A percentile compares a stretch with the other conserved stretches of the same genome.
These are phyloP conservation scores for Sisyra nigra DNA, from an alignment of 2,888 invertebrate genomes.

Conservation along the genomic window DNA sequence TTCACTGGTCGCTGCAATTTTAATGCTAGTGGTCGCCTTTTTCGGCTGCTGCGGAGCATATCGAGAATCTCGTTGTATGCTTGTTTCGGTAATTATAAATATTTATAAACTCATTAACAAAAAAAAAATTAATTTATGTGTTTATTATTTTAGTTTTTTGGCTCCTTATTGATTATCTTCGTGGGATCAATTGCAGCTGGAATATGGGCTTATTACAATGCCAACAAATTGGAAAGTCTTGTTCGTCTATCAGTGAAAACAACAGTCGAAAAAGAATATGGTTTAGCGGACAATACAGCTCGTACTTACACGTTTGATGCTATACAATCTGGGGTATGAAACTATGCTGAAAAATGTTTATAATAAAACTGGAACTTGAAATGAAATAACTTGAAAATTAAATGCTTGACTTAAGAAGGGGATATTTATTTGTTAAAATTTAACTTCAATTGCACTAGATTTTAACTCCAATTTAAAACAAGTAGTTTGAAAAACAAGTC, in stretches of 20 bases:
- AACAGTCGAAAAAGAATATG: slow-evolving; percentile 47
- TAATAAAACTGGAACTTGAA: background rate
- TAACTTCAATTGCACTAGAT: too few species aligned
- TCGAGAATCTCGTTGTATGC: slow-evolving; percentile 59
- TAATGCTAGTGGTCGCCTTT: slow-evolving; percentile 60
- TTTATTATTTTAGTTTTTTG: slow-evolving; percentile 63
- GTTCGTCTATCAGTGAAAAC: slow-evolving; percentile 43
- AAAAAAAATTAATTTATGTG: slow-evolving; percentile 14
- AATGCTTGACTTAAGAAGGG: too few species aligned
- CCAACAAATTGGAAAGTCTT: slow-evolving; percentile 45
- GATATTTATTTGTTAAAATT: too few species aligned
- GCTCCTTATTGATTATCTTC: slow-evolving; percentile 57
- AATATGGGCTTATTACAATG: slow-evolving; percentile 59
- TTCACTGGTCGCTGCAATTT: slow-evolving; percentile 50
- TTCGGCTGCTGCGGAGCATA: slow-evolving; percentile 74
- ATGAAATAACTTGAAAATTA: too few species aligned
- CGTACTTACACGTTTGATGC: slow-evolving; percentile 47
- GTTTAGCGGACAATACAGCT: slow-evolving; percentile 26
- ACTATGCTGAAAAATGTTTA: background rate
- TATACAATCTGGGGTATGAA: slow-evolving; percentile 42
- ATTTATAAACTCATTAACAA: slow-evolving; percentile 4
- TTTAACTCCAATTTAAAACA: too few species aligned
- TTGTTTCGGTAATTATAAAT: slow-evolving; percentile 45
- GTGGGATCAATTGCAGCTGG: slow-evolving; percentile 64
- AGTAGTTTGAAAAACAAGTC: too few species aligned